These are phyloP conservation scores for Scopus umbretta DNA, from an alignment of 2,113 vertebrate species.

Conservation along the genomic window DNA sequence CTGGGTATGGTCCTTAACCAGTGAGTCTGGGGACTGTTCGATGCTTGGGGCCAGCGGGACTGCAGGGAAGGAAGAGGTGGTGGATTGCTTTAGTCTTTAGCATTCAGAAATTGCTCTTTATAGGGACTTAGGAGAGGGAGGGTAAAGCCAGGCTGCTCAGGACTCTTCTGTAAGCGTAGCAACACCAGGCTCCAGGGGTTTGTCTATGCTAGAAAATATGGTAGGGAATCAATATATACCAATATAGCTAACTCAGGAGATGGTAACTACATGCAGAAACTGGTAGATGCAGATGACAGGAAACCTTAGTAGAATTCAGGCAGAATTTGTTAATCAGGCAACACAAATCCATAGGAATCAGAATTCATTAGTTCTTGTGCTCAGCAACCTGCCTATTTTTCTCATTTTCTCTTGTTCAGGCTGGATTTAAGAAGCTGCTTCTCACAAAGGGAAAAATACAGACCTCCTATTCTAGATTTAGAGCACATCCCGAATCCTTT, in stretches of 20 bases:
- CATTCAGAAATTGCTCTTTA: neutral
- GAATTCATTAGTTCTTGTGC: neutral
- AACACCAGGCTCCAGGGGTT: neutral
- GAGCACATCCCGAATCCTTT: neutral
- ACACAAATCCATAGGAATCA: neutral
- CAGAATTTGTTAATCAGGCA: neutral
- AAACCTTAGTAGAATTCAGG: neutral
- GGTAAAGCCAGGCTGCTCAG: neutral
- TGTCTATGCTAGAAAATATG: neutral
- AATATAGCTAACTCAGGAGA: neutral
- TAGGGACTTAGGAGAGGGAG: neutral
- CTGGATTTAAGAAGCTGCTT: neutral
- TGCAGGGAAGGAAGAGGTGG: neutral
- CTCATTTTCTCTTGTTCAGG: neutral
- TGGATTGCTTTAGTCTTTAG: neutral
- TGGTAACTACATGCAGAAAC: neutral
- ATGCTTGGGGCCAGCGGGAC: accelerated
- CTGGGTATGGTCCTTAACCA: neutral
- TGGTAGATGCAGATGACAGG: neutral
- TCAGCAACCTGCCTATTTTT: neutral
- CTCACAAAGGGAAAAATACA: neutral
- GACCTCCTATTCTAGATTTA: neutral
- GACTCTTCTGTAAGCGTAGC: neutral
- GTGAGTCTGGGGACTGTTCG: neutral
- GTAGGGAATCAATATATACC: neutral